phyloP scores from a whole-genome alignment of 1,140 invertebrate species.

The Zaprionus vittiger region DNA sequence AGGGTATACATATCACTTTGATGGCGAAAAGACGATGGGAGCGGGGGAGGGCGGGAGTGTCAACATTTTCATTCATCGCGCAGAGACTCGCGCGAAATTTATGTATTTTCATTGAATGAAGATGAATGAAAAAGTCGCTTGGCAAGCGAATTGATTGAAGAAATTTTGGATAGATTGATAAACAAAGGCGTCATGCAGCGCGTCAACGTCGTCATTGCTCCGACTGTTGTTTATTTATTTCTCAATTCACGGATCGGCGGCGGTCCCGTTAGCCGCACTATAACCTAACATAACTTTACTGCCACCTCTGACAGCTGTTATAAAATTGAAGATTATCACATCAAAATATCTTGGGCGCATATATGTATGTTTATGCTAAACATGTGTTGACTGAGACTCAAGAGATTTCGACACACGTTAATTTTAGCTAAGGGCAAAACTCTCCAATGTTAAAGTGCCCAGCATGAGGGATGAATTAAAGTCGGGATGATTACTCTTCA shows the following conservation, averaged over 20 bases:
- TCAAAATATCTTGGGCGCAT: not conserved
- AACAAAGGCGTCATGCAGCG: constrained; percentile 47
- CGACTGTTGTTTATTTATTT: constrained; percentile 15
- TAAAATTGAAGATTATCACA: constrained; percentile 11
- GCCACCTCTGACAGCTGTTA: constrained; percentile 1
- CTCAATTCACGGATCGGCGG: constrained; percentile 8
- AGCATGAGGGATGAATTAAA: too few relatives aligned
- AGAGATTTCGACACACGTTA: constrained; percentile 4
- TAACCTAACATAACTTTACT: constrained; percentile 4
- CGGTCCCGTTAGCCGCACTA: not conserved
- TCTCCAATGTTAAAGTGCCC: too few relatives aligned
- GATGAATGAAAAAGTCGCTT: constrained; percentile 45
- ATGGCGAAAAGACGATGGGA: not conserved
- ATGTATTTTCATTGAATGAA: constrained; percentile 47
- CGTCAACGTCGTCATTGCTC: constrained; percentile 66
- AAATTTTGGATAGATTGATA: constrained; percentile 78
- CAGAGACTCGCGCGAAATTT: constrained; percentile 28
- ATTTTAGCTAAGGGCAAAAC: too few relatives aligned
- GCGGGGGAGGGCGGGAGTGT: not conserved
- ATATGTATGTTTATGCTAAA: constrained; percentile 1
- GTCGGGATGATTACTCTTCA: too few relatives aligned
- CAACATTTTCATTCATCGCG: constrained; percentile 49
- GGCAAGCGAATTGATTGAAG: constrained; percentile 64
- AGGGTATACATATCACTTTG: constrained; percentile 23
- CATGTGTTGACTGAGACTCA: constrained; percentile 20